Conservation (phyloP, 2,797 vertebrate genomes). For the Cirrhinus molitorella region DNA sequence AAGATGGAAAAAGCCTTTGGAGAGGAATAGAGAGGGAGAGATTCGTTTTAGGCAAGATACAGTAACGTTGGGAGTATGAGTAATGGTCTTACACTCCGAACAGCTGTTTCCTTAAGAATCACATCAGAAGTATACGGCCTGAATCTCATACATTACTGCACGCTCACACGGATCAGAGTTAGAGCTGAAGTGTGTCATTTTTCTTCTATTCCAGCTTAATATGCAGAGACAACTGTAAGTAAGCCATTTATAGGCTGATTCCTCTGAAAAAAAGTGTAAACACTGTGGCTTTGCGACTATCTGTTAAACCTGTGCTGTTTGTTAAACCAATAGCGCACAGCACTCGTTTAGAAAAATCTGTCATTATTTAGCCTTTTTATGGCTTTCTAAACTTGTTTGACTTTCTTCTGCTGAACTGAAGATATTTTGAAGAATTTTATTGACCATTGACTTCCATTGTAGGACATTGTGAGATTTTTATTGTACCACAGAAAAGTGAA, state of each 20-base stretch:
- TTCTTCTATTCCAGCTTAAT: slow-evolving; percentile 26
- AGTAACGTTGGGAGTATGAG: slow-evolving; percentile 42
- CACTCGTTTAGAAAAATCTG: neutral
- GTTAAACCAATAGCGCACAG: neutral
- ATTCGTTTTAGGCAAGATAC: slow-evolving; percentile 13
- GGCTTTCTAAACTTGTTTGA: neutral
- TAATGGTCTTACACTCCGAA: slow-evolving; percentile 44
- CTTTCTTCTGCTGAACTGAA: neutral
- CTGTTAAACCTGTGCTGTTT: neutral
- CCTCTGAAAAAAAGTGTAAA: neutral
- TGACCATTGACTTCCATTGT: neutral
- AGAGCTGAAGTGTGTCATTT: slow-evolving; percentile 34
- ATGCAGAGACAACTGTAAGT: slow-evolving; percentile 16
- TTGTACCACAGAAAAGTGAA: neutral
- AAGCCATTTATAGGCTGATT: slow-evolving; percentile 14
- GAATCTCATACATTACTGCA: slow-evolving; percentile 12
- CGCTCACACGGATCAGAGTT: neutral
- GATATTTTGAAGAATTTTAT: neutral
- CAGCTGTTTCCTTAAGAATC: slow-evolving; percentile 31
- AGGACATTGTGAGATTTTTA: neutral
- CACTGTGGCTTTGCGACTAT: neutral
- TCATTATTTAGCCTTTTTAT: neutral
- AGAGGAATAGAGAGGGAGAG: neutral
- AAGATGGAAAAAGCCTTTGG: neutral
- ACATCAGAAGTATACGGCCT: slow-evolving; percentile 31